A percentile compares a stretch with the other conserved stretches of the same genome.
Evolutionary conservation across 2,888 invertebrate genomes (phyloP).

Genomic region (Amiota minor): DNA sequence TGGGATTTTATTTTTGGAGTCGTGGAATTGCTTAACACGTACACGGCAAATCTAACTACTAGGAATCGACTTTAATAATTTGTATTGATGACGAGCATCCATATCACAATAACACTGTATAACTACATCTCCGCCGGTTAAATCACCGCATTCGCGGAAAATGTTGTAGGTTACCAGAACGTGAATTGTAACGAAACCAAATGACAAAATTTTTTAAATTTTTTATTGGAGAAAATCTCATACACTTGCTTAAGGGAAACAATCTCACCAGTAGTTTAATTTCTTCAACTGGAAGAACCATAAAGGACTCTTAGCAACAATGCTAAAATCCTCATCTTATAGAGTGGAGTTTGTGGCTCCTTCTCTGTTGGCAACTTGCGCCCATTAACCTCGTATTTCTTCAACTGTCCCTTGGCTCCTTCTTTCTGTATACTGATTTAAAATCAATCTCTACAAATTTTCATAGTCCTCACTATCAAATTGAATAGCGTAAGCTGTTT

Average conservation of each 20-base stretch:
- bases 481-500: no score
- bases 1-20: no score
- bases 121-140: conserved; percentile 95
- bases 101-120: conserved; percentile 99
- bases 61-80: conserved; percentile 98
- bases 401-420: no score
- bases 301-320: conserved; percentile 99
- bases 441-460: no score
- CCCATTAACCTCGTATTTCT: conserved; percentile 98
- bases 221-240: conserved; percentile 92
- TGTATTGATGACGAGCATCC: conserved; percentile 98
- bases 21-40: neutral
- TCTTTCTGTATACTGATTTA: no score
- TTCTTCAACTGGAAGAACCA: conserved; percentile 98
- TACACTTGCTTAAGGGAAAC: conserved; percentile 92
- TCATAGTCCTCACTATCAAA: no score
- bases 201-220: conserved; percentile 99
- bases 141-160: conserved; percentile 99
- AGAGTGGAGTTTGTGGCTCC: conserved; percentile 93
- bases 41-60: neutral
- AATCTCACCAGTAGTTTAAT: conserved; percentile 97
- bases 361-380: conserved; percentile 96
- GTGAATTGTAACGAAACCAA: conserved; percentile 98
- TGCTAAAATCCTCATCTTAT: conserved; percentile 99
- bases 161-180: conserved; percentile 99